A percentile compares a stretch with the other conserved stretches of the same genome.
Conservation (phyloP, 2,113 vertebrate species). For the Boleophthalmus pectinirostris region DNA sequence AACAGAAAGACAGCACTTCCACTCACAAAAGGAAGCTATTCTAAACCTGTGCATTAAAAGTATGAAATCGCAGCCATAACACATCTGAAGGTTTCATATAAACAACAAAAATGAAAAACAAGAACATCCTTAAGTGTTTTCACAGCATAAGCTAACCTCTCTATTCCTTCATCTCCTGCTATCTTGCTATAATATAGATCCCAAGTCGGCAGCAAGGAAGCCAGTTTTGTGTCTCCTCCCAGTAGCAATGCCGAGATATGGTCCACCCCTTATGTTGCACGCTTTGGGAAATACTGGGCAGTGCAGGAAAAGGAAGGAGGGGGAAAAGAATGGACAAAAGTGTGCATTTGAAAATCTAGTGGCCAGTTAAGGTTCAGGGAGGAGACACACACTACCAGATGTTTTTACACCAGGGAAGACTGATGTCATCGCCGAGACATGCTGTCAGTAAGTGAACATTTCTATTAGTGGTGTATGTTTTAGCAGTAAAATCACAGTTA, state of each 20-base stretch:
- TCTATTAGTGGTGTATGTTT: background rate
- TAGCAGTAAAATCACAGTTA: slow-evolving; percentile 6
- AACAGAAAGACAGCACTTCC: slow-evolving; percentile 75
- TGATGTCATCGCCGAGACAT: slow-evolving; percentile 41
- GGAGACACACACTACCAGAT: slow-evolving; percentile 44
- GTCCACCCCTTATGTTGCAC: slow-evolving; percentile 37
- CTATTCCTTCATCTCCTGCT: slow-evolving; percentile 29
- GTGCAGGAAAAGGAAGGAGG: slow-evolving; percentile 33
- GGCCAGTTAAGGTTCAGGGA: slow-evolving; percentile 35
- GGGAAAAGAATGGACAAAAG: background rate
- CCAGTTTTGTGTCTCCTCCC: slow-evolving; percentile 31
- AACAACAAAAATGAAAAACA: background rate
- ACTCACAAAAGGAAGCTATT: slow-evolving; percentile 29
- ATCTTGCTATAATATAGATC: slow-evolving; percentile 47
- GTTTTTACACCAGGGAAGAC: slow-evolving; percentile 25
- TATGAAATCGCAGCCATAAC: background rate
- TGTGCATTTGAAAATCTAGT: slow-evolving; percentile 22
- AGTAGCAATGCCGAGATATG: slow-evolving; percentile 56
- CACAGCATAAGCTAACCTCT: background rate
- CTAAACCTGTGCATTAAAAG: background rate
- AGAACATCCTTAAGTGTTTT: background rate
- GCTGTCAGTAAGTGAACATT: slow-evolving; percentile 29
- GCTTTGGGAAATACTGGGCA: slow-evolving; percentile 62
- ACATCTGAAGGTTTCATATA: background rate
- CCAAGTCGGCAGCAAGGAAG: slow-evolving; percentile 65